Base-by-base conservation (phyloP, 2,797 vertebrate genomes). In the Gephyroberyx darwinii region DNA sequence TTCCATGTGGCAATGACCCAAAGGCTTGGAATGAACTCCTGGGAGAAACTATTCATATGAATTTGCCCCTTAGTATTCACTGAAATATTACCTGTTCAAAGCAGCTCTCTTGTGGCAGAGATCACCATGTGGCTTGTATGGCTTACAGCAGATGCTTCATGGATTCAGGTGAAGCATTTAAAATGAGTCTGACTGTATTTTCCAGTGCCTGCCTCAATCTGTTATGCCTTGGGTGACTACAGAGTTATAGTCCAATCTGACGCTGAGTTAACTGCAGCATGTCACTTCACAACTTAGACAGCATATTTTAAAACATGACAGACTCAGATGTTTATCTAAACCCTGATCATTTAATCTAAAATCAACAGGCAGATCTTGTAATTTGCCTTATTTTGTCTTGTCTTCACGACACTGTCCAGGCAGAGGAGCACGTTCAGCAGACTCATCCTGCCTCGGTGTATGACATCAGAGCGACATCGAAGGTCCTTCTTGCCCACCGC, bases 31-130 rank as follows among this genome's bases (percentile, higher is more conserved):
- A 74, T 58, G 48, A 84, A 71, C 72, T 75, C 62, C 77, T 65
- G 76, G 65, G 74, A 84, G 70, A 84, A 87, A 87, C 80, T 72
- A 82, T 77, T 81, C 68, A 77, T 72, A 71, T 54, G 75, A 67
- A 83, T 85, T 74, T 74, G 76, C 60, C 52, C 41, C 57, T 66
- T 53, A 50, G 61, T 50, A 63, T 72, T 59, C 31, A 41, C 67
- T 83, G 77, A 91, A 92, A 88, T 83, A 81, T 86, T 71, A 90
- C 85, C 87, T 85, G 87, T 71, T 89, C 73, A 83, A 77, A 87
- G 81, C 74, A 71, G 66, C 70, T 85, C 73, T 84, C 62, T 61
- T 75, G 74, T 60, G 67, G 77, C 86, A 86, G 71, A 79, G 76
- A 81, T 89, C 77, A 63, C 71, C 79, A 83, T 79, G 84, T 81